phyloP scores from a whole-genome alignment of 1,140 invertebrate genomes.

The Aporrectodea caliginosa region DNA sequence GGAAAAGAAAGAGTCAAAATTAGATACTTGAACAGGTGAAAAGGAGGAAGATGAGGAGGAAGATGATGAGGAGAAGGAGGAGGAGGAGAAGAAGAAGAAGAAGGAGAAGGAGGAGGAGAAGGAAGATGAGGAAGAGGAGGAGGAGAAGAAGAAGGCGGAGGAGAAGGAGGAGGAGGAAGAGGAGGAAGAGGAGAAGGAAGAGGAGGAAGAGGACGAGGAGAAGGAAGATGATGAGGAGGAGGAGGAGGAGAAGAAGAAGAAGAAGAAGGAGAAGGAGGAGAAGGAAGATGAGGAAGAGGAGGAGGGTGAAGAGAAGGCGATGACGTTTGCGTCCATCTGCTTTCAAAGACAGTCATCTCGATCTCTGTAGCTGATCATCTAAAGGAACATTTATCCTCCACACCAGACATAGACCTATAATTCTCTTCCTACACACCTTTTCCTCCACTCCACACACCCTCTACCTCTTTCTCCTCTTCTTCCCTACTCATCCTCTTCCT shows the following conservation, averaged over 20 bases:
- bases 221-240: background rate
- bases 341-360: too few relatives aligned
- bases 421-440: background rate
- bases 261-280: too few relatives aligned
- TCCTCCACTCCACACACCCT: background rate
- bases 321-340: too few relatives aligned
- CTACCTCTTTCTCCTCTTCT: background rate
- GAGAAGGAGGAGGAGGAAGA: background rate
- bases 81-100: background rate
- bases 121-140: background rate
- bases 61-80: background rate
- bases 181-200: background rate
- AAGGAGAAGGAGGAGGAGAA: background rate
- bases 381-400: too few relatives aligned
- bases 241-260: background rate
- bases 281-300: background rate
- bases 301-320: background rate
- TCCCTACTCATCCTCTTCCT: background rate
- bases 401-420: too few relatives aligned
- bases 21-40: too few relatives aligned
- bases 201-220: background rate
- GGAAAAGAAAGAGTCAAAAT: too few relatives aligned
- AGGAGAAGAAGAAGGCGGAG: background rate
- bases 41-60: background rate
- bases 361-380: too few relatives aligned